Percentiles rank a stretch among this genome's conserved stretches.
Conservation (phyloP, 2,797 vertebrate genomes). For the Loris lydekkerianus region DNA sequence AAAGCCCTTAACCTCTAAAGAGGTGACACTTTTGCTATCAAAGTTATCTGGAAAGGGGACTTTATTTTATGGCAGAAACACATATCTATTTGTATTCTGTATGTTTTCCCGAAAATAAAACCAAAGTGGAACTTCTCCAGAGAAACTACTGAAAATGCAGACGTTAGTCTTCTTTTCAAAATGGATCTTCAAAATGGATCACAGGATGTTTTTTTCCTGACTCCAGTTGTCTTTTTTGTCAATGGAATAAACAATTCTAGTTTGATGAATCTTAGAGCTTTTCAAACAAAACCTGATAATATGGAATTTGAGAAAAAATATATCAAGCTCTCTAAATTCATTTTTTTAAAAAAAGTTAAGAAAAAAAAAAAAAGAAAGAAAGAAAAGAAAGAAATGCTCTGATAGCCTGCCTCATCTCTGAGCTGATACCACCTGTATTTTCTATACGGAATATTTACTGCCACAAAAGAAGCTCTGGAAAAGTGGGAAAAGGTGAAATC, state of each 20-base stretch:
- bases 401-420: not conserved
- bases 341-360: not conserved
- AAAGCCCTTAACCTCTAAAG: conserved; percentile 46
- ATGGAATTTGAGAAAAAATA: not conserved
- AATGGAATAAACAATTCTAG: not conserved
- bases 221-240: not conserved
- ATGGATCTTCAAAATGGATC: conserved; percentile 6
- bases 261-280: conserved; percentile 6
- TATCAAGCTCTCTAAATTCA: not conserved
- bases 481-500: not conserved
- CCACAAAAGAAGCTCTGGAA: not conserved
- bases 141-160: conserved; percentile 16
- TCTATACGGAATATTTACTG: not conserved
- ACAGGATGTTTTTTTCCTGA: not conserved
- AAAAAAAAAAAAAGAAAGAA: too few species aligned
- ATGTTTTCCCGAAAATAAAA: not conserved
- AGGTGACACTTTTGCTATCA: not conserved
- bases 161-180: conserved; percentile 34
- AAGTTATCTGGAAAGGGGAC: not conserved
- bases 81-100: not conserved
- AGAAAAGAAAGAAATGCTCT: not conserved
- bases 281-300: not conserved
- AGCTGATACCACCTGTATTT: not conserved
- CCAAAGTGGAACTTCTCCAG: conserved; percentile 31
- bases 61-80: conserved; percentile 39